Percentiles rank a stretch among this genome's conserved stretches.
These are phyloP conservation scores for Spialia ferax DNA, from an alignment of 2,888 invertebrate genomes.

Conservation along the genomic window DNA sequence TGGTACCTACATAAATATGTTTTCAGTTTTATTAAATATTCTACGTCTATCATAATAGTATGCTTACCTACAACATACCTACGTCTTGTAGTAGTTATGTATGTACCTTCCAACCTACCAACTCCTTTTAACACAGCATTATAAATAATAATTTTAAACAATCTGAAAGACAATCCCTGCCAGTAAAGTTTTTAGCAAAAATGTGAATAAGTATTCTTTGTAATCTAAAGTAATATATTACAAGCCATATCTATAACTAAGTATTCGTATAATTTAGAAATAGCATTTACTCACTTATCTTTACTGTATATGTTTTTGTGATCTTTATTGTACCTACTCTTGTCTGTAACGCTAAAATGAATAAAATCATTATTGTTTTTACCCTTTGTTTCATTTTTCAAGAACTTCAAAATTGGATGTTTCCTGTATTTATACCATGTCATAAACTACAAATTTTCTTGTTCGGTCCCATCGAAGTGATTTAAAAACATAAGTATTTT, in stretches of 20 bases:
- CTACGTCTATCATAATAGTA: too few relatives aligned
- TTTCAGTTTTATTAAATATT: too few relatives aligned
- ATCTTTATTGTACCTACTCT: constrained; percentile 52
- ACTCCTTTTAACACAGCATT: too few relatives aligned
- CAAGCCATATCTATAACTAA: neutral
- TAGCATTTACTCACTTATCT: constrained; percentile 22
- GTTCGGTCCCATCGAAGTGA: too few relatives aligned
- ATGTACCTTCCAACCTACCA: too few relatives aligned
- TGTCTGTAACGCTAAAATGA: constrained; percentile 52
- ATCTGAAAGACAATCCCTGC: neutral
- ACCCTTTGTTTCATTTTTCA: constrained; percentile 19
- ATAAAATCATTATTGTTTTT: constrained; percentile 53
- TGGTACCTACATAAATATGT: too few relatives aligned
- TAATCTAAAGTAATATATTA: neutral
- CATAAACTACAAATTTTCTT: too few relatives aligned
- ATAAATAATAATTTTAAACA: neutral
- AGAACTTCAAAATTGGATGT: too few relatives aligned
- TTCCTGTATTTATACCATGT: too few relatives aligned
- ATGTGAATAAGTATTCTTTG: neutral
- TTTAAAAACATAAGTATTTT: too few relatives aligned
- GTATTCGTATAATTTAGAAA: constrained; percentile 43
- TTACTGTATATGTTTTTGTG: constrained; percentile 51
- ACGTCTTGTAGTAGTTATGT: too few relatives aligned
- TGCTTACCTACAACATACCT: too few relatives aligned
- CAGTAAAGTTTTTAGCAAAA: neutral